Percentiles rank a stretch among this genome's conserved stretches.
Evolutionary conservation across 2,113 vertebrate species (phyloP).

Genomic region (Acrocephalus kingi): DNA sequence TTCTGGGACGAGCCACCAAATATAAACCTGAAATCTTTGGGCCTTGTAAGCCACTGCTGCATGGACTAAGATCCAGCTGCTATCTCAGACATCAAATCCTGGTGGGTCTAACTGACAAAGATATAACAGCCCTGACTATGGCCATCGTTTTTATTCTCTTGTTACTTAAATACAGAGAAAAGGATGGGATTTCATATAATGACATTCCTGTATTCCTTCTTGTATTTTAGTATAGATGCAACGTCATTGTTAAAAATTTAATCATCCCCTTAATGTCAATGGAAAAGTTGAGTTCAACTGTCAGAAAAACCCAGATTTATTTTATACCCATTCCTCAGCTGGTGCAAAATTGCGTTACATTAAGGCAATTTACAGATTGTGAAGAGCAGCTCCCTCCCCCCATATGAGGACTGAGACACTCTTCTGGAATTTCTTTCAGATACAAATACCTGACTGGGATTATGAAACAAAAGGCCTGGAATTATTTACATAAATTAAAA

Average conservation of each 20-base stretch:
- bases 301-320: not conserved
- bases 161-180: not conserved
- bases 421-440: not conserved
- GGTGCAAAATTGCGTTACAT: not conserved
- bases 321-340: not conserved
- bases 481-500: constrained; percentile 61
- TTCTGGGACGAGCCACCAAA: accelerated
- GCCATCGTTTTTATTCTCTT: not conserved
- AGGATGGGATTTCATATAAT: not conserved
- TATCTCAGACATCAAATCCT: not conserved
- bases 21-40: not conserved
- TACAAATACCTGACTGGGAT: not conserved
- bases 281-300: not conserved
- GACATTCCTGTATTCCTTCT: not conserved
- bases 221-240: not conserved
- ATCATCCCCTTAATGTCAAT: not conserved
- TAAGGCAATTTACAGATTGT: not conserved
- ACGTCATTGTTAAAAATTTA: not conserved
- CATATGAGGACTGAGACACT: not conserved
- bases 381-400: not conserved
- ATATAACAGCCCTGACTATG: not conserved
- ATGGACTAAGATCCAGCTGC: not conserved
- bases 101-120: not conserved
- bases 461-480: constrained; percentile 51
- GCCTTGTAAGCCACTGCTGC: not conserved